Conservation (phyloP, 2,797 vertebrate species). For the Aphelocoma californica region DNA sequence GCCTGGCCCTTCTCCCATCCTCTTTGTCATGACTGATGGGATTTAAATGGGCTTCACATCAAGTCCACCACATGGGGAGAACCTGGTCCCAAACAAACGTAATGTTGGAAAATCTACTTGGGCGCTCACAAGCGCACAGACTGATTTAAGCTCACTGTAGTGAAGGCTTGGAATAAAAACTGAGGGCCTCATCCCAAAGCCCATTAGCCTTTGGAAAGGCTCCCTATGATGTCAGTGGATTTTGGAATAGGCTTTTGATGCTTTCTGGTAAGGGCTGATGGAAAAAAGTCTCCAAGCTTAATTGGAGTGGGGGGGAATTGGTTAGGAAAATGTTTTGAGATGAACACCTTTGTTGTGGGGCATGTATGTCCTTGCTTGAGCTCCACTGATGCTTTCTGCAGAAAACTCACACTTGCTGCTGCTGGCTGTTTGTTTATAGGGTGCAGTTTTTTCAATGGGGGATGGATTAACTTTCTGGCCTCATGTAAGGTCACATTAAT, state of each 20-base stretch:
- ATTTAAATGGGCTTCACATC: slow-evolving; percentile 6
- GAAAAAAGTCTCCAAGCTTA: slow-evolving; percentile 38
- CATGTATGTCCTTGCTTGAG: background rate
- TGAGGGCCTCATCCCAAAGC: slow-evolving; percentile 35
- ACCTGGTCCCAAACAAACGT: background rate
- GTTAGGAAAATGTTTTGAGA: slow-evolving; percentile 15
- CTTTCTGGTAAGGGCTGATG: slow-evolving; percentile 25
- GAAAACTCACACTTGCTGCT: background rate
- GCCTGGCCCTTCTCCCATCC: background rate
- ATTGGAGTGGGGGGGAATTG: background rate
- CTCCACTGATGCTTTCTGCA: background rate
- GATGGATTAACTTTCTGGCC: background rate
- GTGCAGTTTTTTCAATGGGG: background rate
- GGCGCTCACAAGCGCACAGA: fast-evolving
- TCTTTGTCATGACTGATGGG: background rate
- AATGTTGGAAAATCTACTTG: slow-evolving; percentile 39
- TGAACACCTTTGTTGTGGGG: background rate
- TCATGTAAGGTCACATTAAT: background rate
- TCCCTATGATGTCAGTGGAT: slow-evolving; percentile 59
- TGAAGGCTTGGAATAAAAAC: slow-evolving; percentile 25
- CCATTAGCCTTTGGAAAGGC: slow-evolving; percentile 63
- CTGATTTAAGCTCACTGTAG: background rate
- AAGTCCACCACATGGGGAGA: background rate
- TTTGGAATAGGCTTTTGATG: slow-evolving; percentile 40
- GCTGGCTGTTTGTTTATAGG: background rate